phyloP scores from a whole-genome alignment of 1,140 invertebrate species.

The Idris sp. region DNA sequence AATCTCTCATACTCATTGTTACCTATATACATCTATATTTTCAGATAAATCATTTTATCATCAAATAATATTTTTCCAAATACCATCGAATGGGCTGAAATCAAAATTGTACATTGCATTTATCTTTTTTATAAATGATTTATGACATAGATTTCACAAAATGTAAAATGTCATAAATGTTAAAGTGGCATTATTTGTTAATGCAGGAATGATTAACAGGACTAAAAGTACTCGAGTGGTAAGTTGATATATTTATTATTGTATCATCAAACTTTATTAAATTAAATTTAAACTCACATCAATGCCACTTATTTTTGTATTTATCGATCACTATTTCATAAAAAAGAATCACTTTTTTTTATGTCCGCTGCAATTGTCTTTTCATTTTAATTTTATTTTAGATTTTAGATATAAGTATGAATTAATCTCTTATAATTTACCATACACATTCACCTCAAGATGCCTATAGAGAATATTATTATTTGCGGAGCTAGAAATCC shows the following conservation, averaged over 20 bases:
- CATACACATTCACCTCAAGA: constrained; percentile 64
- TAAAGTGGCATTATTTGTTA: constrained; percentile 50
- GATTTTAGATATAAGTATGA: constrained; percentile 67
- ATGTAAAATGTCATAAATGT: constrained; percentile 25
- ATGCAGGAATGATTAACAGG: constrained; percentile 50
- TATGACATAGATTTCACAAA: constrained; percentile 16
- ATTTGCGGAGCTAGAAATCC: constrained; percentile 75
- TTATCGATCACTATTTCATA: too few species aligned
- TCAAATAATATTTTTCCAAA: background rate
- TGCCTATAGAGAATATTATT: constrained; percentile 75
- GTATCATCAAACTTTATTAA: too few species aligned
- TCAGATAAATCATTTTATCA: constrained; percentile 17
- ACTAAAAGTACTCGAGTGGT: constrained; percentile 55
- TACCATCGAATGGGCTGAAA: constrained; percentile 3
- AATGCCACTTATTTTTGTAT: too few species aligned
- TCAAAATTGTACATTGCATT: constrained; percentile 20
- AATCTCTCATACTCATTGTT: background rate
- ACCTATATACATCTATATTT: constrained; percentile 4
- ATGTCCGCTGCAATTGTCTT: too few species aligned
- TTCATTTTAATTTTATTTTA: constrained; percentile 7
- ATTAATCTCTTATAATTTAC: constrained; percentile 63
- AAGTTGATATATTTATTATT: constrained; percentile 25
- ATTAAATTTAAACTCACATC: too few species aligned
- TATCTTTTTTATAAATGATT: constrained; percentile 37
- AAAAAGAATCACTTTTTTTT: too few species aligned